A percentile compares a stretch with the other conserved stretches of the same genome.
These are phyloP conservation scores for Palythoa grandis DNA, from an alignment of 92 coral and sea anemone species.

Conservation along the genomic window DNA sequence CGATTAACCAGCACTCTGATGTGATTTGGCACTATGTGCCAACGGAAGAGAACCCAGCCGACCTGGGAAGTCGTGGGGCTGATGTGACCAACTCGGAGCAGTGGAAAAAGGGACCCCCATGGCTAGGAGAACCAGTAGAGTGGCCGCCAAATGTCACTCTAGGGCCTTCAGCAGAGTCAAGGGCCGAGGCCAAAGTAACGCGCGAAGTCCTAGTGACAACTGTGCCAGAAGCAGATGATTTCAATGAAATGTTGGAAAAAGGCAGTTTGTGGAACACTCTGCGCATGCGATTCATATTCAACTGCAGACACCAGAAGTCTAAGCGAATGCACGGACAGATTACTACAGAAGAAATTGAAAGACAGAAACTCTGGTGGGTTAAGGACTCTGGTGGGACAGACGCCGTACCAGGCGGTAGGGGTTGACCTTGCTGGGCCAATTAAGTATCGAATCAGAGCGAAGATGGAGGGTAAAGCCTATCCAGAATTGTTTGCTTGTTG, in stretches of 20 bases:
- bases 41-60: conserved; percentile 28
- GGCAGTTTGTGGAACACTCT: background rate
- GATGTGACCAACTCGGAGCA: conserved; percentile 13
- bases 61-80: conserved; percentile 39
- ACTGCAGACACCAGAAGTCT: background rate
- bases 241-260: background rate
- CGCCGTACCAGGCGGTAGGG: background rate
- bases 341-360: conserved; percentile 17
- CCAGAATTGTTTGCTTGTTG: conserved; percentile 15
- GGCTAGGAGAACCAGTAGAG: conserved; percentile 16
- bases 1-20: no score
- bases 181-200: conserved; percentile 4
- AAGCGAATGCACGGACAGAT: conserved; percentile 24
- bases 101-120: conserved; percentile 27
- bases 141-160: conserved; percentile 26
- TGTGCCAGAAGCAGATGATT: background rate
- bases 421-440: conserved; percentile 29
- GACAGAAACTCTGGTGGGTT: background rate
- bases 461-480: conserved; percentile 11
- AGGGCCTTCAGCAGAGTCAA: background rate
- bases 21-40: conserved; percentile 37
- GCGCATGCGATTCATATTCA: conserved; percentile 18
- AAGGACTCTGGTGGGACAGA: background rate
- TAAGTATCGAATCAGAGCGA: conserved; percentile 25
- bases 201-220: conserved; percentile 22